Conservation (phyloP, 2,888 invertebrate species). For the Willowsia nigromaculata region DNA sequence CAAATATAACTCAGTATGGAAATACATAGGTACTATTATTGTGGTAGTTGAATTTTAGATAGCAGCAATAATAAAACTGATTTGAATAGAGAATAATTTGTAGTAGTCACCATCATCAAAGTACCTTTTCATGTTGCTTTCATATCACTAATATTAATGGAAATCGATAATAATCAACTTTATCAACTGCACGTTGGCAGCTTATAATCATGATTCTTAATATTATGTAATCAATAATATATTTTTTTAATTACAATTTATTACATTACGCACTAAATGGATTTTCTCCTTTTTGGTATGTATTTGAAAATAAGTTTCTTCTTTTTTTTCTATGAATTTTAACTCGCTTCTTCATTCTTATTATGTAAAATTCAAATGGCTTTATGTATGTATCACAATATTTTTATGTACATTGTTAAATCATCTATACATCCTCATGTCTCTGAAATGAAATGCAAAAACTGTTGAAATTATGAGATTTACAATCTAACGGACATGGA, state of each 20-base stretch:
- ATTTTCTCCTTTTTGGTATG: background rate
- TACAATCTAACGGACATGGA: conserved; percentile 74
- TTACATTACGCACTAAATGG: background rate
- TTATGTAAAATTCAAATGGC: conserved; percentile 31
- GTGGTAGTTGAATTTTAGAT: too few species aligned
- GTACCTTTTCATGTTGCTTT: background rate
- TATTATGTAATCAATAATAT: background rate
- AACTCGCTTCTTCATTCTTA: background rate
- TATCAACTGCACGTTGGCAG: background rate
- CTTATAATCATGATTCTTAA: too few species aligned
- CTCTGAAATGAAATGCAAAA: background rate
- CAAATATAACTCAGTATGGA: too few species aligned
- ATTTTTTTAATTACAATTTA: background rate
- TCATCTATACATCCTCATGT: background rate
- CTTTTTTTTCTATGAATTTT: background rate
- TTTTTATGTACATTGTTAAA: background rate
- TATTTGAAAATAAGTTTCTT: conserved; percentile 64
- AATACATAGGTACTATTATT: too few species aligned
- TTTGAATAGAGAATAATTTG: background rate
- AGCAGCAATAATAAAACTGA: background rate
- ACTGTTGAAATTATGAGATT: background rate
- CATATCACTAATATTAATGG: background rate
- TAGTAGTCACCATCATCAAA: background rate
- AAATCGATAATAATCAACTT: background rate
- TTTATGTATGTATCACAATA: conserved; percentile 49